Conservation (phyloP, 2,888 invertebrate species). For the Hybos culiciformis region DNA sequence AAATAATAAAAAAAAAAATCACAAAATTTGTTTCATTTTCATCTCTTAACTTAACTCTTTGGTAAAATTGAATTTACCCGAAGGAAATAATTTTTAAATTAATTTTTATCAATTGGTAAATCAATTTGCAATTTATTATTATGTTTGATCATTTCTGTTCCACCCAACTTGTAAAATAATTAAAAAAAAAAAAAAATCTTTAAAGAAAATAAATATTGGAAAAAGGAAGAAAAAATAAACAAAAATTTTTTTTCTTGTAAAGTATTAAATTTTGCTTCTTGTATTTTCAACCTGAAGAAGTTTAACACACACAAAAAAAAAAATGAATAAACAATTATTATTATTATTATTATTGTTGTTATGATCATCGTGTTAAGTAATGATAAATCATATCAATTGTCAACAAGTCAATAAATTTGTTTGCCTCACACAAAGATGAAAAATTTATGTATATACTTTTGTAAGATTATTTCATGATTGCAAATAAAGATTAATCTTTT, state of each 20-base stretch:
- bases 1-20: too few species aligned
- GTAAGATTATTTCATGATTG: too few species aligned
- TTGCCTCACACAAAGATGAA: constrained; percentile 18
- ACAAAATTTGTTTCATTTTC: too few species aligned
- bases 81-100: constrained; percentile 18
- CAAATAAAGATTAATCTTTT: too few species aligned
- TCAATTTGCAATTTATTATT: constrained; percentile 19
- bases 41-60: too few species aligned
- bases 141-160: constrained; percentile 15
- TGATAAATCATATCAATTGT: constrained; percentile 34
- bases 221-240: constrained; percentile 5
- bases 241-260: constrained; percentile 4
- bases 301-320: too few species aligned
- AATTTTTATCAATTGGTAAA: constrained; percentile 19
- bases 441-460: not conserved
- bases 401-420: constrained; percentile 26
- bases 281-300: too few species aligned
- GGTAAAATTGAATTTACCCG: constrained; percentile 6
- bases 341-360: too few species aligned
- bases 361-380: constrained; percentile 27
- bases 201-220: not conserved
- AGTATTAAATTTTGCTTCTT: too few species aligned
- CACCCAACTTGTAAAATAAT: constrained; percentile 18
- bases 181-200: constrained; percentile 13
- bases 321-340: too few species aligned